Conservation (phyloP, 2,888 invertebrate genomes). For the Tinea pellionella region DNA sequence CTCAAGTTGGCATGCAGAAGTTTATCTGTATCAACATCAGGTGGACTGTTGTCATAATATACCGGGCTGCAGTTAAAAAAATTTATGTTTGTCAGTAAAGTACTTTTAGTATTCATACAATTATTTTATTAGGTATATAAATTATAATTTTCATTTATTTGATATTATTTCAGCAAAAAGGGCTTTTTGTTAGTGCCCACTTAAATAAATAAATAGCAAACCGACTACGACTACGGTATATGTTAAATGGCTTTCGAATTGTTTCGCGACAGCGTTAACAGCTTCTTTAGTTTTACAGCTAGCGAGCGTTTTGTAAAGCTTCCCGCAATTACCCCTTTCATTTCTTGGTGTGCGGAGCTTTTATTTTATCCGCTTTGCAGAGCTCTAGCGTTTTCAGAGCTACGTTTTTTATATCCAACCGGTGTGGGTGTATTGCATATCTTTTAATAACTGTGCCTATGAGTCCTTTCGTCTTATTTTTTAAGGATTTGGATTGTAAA, state of each 20-base stretch:
- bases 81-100: too few species aligned
- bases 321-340: conserved; percentile 55
- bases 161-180: too few species aligned
- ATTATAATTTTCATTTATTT: too few species aligned
- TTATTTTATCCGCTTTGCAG: conserved; percentile 44
- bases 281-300: conserved; percentile 50
- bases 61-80: too few species aligned
- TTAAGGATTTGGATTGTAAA: not conserved
- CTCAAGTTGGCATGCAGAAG: too few species aligned
- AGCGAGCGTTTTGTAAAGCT: conserved; percentile 40
- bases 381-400: conserved; percentile 10
- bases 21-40: too few species aligned
- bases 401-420: conserved; percentile 30
- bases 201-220: conserved; percentile 6
- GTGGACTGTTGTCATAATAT: too few species aligned
- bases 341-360: conserved; percentile 41
- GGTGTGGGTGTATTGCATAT: conserved; percentile 30
- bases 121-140: too few species aligned
- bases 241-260: conserved; percentile 32
- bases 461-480: conserved; percentile 32
- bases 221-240: conserved; percentile 16
- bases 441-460: conserved; percentile 43
- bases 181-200: too few species aligned
- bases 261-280: conserved; percentile 38
- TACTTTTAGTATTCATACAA: too few species aligned